Evolutionary conservation across 2,888 invertebrate species (phyloP), one percentile per base, ranked within the genome.

Genomic region (Mythimna impura): DNA sequence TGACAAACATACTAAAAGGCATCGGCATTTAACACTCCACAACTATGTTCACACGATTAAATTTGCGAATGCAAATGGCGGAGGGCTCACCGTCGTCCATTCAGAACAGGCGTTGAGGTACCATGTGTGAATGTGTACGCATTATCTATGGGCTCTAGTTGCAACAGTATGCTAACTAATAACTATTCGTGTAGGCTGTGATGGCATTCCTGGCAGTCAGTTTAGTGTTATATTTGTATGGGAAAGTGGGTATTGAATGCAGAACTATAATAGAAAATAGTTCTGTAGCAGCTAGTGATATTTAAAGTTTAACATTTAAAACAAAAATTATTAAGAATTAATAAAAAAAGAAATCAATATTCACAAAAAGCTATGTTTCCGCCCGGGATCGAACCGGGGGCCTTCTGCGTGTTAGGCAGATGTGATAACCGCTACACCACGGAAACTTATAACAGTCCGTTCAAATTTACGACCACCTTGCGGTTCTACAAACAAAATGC

Each of bases 331-430:
- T 0, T 40, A 10, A 40, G 10, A 40, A 43, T 43, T 43, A 5
- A 43, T 43, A 43, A 43, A 12, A 12, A 5, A 4, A 43, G 14
- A 43, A 14, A 43, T 43, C 40, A 10, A 40, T 40, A 40, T 12
- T 40, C 3, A 43, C 64, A 88, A 88, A 90, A 89, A 84, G 20
- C 2, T 86, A 89, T 97, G 97, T 97, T 98, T 97, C 97, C 97
- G 98, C 97, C 97, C 97, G 97, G 98, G 98, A 97, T 98, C 97
- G 98, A 98, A 98, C 98, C 97, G 97, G 98, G 97, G 98, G 97
- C 98, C 98, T 98, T 98, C 98, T 98, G 98, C 98, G 98, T 98
- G 98, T 98, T 97, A 98, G 97, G 98, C 98, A 98, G 98, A 98
- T 98, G 98, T 98, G 98, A 98, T 98, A 98, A 98, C 98, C 98